Evolutionary conservation across 2,888 invertebrate genomes (phyloP), one percentile per base, ranked within the genome.

Genomic region (Epsilonema sp.): DNA sequence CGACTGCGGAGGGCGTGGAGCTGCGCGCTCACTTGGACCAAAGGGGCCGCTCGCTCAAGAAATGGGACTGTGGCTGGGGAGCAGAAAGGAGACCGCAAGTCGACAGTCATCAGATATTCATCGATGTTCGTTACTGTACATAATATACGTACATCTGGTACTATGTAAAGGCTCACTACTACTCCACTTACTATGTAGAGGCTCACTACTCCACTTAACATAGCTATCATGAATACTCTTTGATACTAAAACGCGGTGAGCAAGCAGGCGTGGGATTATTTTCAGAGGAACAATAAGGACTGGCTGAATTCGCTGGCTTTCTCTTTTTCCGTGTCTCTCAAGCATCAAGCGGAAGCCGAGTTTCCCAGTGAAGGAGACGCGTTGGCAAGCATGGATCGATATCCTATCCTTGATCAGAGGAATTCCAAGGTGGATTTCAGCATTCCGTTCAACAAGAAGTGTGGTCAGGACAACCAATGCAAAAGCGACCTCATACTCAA

Each of bases 381-480:
- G 3, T 39, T 20, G 41, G 25, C 16, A 11, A 16, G 43, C 4
- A 42, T 58, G 26, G 53, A 54, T 47, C 45, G 51, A 26, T 54
- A 49, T 45, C 62, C 62, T 3, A 53, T 63, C n/a, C 48, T 62
- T n/a, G 57, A 58, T 44, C 52, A 53, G 44, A 51, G 54, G 23
- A 55, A 54, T n/a, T 52, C 56, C n/a, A 49, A 42, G 5, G 53
- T 59, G 38, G 54, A 55, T 21, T 61, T 60, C 48, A 41, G 37
- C 47, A 53, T 60, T 52, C 55, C 60, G 54, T 67, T 69, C 44
- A 63, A 67, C 50, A 70, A 68, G 53, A 60, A 67, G 31, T 70
- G 70, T 56, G 70, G 69, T 5, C 55, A 56, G 22, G 67, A 70
- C 53, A 62, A 70, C 44, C 57, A 58, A 4, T 70, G 70, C 55